These are phyloP conservation scores for Cairina moschata DNA, from an alignment of 2,113 vertebrate species.

Conservation along the genomic window DNA sequence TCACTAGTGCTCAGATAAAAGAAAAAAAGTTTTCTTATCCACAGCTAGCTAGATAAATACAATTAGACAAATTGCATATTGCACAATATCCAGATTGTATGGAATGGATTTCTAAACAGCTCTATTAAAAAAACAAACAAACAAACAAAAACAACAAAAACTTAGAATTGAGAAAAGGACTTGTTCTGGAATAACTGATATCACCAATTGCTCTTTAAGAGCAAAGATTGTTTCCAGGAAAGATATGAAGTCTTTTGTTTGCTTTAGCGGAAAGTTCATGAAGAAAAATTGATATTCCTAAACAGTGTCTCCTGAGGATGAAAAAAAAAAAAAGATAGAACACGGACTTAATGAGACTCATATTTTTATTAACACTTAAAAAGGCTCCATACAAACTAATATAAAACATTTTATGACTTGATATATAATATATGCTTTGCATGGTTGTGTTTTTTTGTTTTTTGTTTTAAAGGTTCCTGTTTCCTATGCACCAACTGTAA, in stretches of 20 bases:
- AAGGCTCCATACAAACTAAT: not conserved
- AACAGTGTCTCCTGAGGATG: not conserved
- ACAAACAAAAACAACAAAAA: no score
- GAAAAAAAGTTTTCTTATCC: not conserved
- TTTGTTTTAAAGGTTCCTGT: not conserved
- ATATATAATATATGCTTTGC: not conserved
- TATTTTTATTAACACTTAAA: not conserved
- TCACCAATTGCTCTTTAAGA: not conserved
- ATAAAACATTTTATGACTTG: not conserved
- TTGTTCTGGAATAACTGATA: not conserved
- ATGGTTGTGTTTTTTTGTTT: not conserved
- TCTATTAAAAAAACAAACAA: not conserved
- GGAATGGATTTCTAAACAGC: not conserved
- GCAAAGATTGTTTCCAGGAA: not conserved
- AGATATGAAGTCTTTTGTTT: not conserved
- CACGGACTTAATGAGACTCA: not conserved
- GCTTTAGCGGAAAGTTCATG: not conserved
- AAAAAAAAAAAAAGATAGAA: not conserved
- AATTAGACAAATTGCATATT: not conserved
- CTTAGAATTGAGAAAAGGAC: not conserved
- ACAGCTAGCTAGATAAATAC: not conserved
- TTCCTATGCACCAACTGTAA: not conserved
- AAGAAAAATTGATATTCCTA: not conserved
- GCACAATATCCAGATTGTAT: not conserved
- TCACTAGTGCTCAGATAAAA: not conserved